Percentiles rank a stretch among this genome's conserved stretches.
Conservation (phyloP, 2,113 vertebrate species). For the Syngnathoides biaculeatus region DNA sequence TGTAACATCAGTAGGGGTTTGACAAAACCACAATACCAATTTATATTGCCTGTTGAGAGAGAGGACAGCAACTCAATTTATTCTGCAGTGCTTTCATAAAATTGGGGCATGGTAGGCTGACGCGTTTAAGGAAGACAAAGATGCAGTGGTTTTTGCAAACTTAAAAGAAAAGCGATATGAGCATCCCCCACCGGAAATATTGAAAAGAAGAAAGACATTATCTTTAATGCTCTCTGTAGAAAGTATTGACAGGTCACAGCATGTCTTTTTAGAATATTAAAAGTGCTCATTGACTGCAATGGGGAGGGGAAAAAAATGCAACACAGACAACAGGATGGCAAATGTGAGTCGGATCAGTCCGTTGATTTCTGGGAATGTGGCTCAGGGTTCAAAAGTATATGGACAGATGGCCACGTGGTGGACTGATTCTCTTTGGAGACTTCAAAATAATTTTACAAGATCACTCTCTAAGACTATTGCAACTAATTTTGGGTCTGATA, state of each 20-base stretch:
- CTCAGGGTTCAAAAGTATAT: conserved; percentile 37
- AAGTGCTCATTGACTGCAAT: conserved; percentile 14
- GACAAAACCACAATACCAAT: neutral
- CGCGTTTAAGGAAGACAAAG: conserved; percentile 3
- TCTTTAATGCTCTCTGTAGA: conserved; percentile 27
- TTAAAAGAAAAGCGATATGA: conserved; percentile 19
- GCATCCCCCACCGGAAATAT: conserved; percentile 12
- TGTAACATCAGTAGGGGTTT: neutral
- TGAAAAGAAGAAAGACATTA: conserved; percentile 4
- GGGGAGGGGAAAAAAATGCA: neutral
- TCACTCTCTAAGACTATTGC: conserved; percentile 48
- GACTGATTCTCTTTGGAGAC: conserved; percentile 42
- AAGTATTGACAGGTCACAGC: conserved; percentile 27
- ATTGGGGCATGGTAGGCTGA: neutral
- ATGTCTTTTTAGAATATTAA: conserved; percentile 16
- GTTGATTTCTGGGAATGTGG: conserved; percentile 57
- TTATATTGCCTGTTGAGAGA: neutral
- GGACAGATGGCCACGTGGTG: conserved; percentile 60
- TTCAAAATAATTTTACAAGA: conserved; percentile 61
- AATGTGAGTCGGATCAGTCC: conserved; percentile 48
- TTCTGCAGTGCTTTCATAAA: conserved; percentile 12
- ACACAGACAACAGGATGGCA: conserved; percentile 29
- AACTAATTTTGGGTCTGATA: conserved; percentile 60
- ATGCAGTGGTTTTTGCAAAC: conserved; percentile 14
- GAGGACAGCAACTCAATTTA: neutral